These are phyloP conservation scores for Fragum whitleyi DNA, from an alignment of 2,888 invertebrate genomes.

Conservation along the genomic window DNA sequence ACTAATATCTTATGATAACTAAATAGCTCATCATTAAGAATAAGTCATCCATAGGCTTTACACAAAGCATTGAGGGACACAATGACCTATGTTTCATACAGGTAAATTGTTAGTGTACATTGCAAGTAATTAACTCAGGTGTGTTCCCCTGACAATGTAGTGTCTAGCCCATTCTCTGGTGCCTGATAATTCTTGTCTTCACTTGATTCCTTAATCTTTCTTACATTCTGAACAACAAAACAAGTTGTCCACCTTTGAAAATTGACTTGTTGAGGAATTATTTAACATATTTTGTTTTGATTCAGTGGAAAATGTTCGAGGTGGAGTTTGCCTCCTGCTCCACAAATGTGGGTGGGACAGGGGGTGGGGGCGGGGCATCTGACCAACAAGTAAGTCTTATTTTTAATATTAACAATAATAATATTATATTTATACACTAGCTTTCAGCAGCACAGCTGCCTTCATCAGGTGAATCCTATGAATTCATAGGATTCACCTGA, in stretches of 20 bases:
- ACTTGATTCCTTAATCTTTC: conserved; percentile 6
- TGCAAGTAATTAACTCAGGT: conserved; percentile 1
- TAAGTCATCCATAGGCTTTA: too few relatives aligned
- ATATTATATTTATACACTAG: too few relatives aligned
- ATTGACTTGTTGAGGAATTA: conserved; percentile 14
- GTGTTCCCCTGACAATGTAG: too few relatives aligned
- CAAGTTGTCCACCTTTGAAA: conserved; percentile 17
- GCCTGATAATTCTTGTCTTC: conserved; percentile 14
- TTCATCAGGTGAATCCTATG: too few relatives aligned
- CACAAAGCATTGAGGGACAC: not conserved
- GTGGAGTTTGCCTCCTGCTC: conserved; percentile 61
- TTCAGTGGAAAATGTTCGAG: conserved; percentile 46
- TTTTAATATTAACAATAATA: too few relatives aligned
- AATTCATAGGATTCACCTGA: too few relatives aligned
- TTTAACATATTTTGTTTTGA: not conserved
- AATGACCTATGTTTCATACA: not conserved
- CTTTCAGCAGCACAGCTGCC: too few relatives aligned
- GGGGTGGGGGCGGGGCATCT: not conserved
- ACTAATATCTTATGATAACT: too few relatives aligned
- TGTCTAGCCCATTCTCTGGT: not conserved
- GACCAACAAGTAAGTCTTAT: conserved; percentile 17
- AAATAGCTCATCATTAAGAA: too few relatives aligned
- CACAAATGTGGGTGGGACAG: not conserved
- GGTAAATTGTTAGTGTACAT: not conserved
- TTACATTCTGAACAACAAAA: conserved; percentile 23